phyloP scores from a whole-genome alignment of 53 echinoderm and acorn worm genomes.

The Hippasteria phrygiana region DNA sequence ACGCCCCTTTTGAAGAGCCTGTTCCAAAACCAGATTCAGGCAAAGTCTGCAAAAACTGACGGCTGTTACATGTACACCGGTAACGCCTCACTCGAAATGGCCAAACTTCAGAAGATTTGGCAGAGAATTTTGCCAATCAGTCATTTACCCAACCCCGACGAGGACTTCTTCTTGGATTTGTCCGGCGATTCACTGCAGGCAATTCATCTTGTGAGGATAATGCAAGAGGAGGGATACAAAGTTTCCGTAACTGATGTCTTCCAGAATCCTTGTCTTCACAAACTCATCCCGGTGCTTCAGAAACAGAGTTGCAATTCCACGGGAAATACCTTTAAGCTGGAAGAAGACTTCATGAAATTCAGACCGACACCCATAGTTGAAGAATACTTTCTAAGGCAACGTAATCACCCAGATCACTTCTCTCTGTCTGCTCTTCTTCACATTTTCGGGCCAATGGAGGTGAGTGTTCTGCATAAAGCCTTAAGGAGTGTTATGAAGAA shows the following conservation, averaged over 20 bases:
- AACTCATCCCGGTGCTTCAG: slow-evolving; percentile 2
- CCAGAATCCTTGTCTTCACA: slow-evolving; percentile 17
- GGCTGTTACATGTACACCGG: no score
- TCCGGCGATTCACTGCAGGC: slow-evolving; percentile 48
- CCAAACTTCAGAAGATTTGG: slow-evolving; percentile 11
- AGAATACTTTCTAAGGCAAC: slow-evolving; percentile 25
- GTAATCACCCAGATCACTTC: slow-evolving; percentile 16
- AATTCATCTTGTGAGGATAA: slow-evolving; percentile 44
- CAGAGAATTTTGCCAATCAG: slow-evolving; percentile 39
- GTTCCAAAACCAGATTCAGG: background rate
- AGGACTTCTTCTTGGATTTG: slow-evolving; percentile 39
- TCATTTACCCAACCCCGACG: background rate
- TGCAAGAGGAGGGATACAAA: slow-evolving; percentile 35
- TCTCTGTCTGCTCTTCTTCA: slow-evolving; percentile 45
- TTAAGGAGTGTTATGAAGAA: slow-evolving; percentile 47
- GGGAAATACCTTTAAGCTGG: background rate
- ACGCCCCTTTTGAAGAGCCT: slow-evolving; percentile 21
- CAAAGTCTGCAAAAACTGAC: background rate
- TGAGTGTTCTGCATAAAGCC: background rate
- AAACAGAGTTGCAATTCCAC: background rate
- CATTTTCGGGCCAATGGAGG: background rate
- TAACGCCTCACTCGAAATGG: background rate
- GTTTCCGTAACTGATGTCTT: slow-evolving; percentile 25
- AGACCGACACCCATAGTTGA: slow-evolving; percentile 46
- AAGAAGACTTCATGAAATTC: slow-evolving; percentile 1